Base-by-base conservation (phyloP, 2,797 vertebrate genomes). In the Pseudocheirus occidentalis region DNA sequence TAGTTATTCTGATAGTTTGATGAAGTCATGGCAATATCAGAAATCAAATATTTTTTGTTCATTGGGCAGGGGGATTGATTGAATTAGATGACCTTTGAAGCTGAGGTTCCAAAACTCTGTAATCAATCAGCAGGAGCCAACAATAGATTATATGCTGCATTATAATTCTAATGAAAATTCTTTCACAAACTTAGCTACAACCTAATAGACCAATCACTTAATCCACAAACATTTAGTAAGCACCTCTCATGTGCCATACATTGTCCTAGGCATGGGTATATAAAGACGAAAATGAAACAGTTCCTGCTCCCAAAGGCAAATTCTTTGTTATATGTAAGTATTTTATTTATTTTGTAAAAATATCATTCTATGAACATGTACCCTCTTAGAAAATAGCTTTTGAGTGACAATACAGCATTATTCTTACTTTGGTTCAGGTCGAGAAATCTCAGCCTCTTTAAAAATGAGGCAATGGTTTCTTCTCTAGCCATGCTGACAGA, bases 311-410 rank as follows among this genome's bases (percentile, higher is more conserved):
- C 27, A 93, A 24, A 91, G 93, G 53, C 12, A 92, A 92, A 5
- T n/a, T 92, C 93, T 5, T 21, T 58, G n/a, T 52, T 93, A 29
- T 24, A 40, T 87, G n/a, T 94, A 31, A 95, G 81, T 40, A n/a
- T 92, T n/a, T 92, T 87, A 18, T 90, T 90, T 89, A 53, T n/a
- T 54, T 95, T 92, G 59, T 54, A 27, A 92, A 89, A 96, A 94
- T 55, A 90, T 66, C 87, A 31, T 10, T 40, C 91, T 52, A 4
- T 57, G 12, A 54, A 55, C 57, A 93, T 57, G 55, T 53, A 90
- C 12, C 58, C 46, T 27, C 34, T 91, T 53, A 54, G 57, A 95
- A 91, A 94, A 81, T 21, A 46, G 34, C 66, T 81, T 81, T 46
- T 40, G 16, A 46, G 18, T 40, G 16, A 66, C 62, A 66, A 66